Base-by-base conservation (phyloP, 2,797 vertebrate genomes). In the Loriculus beryllinus region DNA sequence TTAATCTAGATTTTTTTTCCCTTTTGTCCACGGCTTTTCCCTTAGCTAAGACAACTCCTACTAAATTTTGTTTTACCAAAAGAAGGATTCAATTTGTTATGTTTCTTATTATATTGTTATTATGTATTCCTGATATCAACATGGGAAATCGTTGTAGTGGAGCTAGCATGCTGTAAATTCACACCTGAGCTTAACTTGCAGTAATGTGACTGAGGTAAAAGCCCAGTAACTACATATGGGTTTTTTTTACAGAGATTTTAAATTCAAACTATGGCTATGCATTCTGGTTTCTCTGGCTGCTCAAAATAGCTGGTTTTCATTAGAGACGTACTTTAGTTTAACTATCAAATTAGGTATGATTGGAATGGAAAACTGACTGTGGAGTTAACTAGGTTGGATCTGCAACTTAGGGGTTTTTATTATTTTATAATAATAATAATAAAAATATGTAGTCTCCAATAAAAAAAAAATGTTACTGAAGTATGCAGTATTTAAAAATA, bases 61-160 rank as follows among this genome's bases (percentile, higher is more conserved):
- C 64, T 77, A 59, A 82, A 49, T 92, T 90, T 78, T 91, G 9
- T 65, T 95, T 91, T 90, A 86, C 31, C 31, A 72, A 74, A 82
- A 33, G 74, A 93, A 79, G 7, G 14, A 74, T 82, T 77, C 6
- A 39, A 25, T 90, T 82, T 8, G 64, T 29, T 47, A 37, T 81
- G 88, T 75, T 79, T 84, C 70, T 91, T 87, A 56, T 70, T 89
- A 59, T 74, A 40, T 26, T 26, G 37, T 84, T 95, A 62, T 54
- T 68, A 56, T 69, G 8, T 20, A 43, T 91, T 91, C 40, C 48
- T 82, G 82, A 77, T 74, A 77, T 39, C 26, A 59, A 35, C n/a
- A 25, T n/a, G 45, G 42, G 77, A 94, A 75, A 78, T 92, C 29
- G 64, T 10, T 68, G 42, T 54, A 64, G n/a, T 49, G 45, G 28